Conservation (phyloP, 2,888 invertebrate species). For the Hartigia nigra region DNA sequence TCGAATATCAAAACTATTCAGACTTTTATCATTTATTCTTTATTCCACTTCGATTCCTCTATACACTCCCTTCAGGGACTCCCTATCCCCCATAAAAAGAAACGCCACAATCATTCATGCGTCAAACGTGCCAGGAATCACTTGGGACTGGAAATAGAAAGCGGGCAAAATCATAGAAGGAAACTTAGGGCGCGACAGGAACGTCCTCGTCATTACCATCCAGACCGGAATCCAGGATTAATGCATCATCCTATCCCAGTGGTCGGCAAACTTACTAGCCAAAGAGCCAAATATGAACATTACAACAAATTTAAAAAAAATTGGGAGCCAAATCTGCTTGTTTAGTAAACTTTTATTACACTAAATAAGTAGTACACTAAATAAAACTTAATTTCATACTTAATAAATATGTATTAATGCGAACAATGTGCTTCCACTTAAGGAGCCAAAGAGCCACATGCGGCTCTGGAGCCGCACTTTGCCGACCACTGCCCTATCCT, state of each 20-base stretch:
- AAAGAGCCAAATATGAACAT: too few species aligned
- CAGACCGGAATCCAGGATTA: background rate
- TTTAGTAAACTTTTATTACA: too few species aligned
- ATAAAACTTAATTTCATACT: too few species aligned
- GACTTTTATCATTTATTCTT: background rate
- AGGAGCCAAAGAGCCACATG: too few species aligned
- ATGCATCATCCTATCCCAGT: background rate
- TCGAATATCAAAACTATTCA: background rate
- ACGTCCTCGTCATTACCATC: background rate
- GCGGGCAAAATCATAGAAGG: background rate
- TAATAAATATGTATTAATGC: too few species aligned
- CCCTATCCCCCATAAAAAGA: background rate
- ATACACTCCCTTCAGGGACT: background rate
- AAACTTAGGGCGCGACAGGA: background rate
- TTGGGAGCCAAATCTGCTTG: too few species aligned
- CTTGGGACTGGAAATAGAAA: background rate
- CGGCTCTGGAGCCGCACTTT: too few species aligned
- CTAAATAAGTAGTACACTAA: too few species aligned
- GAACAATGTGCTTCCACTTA: too few species aligned
- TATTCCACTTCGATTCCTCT: background rate
- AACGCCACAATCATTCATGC: background rate
- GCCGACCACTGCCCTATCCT: too few species aligned
- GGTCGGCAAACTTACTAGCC: too few species aligned
- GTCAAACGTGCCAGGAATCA: background rate
- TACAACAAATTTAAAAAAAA: too few species aligned